Evolutionary conservation across 2,797 vertebrate species (phyloP), one percentile per base, ranked within the genome.

Genomic region (Emys orbicularis): DNA sequence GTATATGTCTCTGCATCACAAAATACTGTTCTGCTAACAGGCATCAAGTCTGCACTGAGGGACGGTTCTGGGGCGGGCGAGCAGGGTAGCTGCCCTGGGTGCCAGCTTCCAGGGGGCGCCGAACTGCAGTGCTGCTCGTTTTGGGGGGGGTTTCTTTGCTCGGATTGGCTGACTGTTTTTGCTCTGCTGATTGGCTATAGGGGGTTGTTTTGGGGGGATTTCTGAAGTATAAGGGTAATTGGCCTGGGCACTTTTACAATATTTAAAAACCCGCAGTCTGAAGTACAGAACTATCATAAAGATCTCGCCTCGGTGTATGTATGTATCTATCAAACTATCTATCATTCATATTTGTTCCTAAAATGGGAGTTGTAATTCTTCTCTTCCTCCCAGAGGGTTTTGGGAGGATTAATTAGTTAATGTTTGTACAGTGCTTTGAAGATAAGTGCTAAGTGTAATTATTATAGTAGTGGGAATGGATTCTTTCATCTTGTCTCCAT

Each of bases 351-450:
- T 96, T 96, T 94, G 54, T 27, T 0, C 68, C 91, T 96, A 56
- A 94, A 93, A 41, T 31, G 84, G 81, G 77, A 97, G 65, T 83
- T 76, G 4, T 77, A 44, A 56, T 89, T 65, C 5, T n/a, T 83
- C 72, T 87, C 85, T 93, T 95, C 87, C 82, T 95, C 84, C 86
- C 80, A 27, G 44, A 29, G 89, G 83, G 82, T 2, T 59, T 5
- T 77, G 52, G 77, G 44, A 88, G 81, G 88, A 92, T 94, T 95
- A 49, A 94, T 95, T 93, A 85, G 81, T 72, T 83, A 49, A 90
- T 95, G 54, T 92, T 94, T 89, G 85, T 83, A 82, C 6, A 37
- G 90, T 85, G 90, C 92, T 96, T 85, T 91, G 85, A 92, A 90
- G 87, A 74, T 81, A 94, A 85, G 79, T 87, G 84, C 79, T 80